A percentile compares a stretch with the other conserved stretches of the same genome.
phyloP scores from a whole-genome alignment of 2,797 vertebrate genomes.

The Poeciliopsis infans region DNA sequence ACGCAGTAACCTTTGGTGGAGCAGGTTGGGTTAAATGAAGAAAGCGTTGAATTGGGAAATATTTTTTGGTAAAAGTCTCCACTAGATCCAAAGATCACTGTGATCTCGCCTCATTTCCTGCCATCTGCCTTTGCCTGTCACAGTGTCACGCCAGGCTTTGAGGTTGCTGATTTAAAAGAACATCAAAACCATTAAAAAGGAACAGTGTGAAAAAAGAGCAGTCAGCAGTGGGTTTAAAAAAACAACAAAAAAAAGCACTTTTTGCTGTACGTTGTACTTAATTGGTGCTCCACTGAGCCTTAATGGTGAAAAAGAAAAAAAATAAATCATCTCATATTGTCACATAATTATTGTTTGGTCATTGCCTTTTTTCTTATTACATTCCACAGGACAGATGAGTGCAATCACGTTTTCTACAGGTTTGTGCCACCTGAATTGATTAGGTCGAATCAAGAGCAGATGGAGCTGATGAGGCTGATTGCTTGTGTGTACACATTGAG shows the following conservation, averaged over 20 bases:
- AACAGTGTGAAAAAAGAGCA: neutral
- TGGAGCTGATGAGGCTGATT: conserved; percentile 15
- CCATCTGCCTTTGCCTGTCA: neutral
- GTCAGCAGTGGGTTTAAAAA: neutral
- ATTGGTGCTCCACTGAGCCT: neutral
- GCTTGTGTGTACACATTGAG: neutral
- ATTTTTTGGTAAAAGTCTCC: neutral
- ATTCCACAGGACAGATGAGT: neutral
- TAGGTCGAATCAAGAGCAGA: conserved; percentile 12
- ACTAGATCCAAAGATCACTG: neutral
- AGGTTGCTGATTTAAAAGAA: neutral
- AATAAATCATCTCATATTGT: neutral
- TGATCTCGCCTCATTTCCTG: neutral
- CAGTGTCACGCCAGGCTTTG: neutral
- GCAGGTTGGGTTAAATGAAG: too few species aligned
- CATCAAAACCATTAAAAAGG: neutral
- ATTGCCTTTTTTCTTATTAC: neutral
- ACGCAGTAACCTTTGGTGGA: neutral
- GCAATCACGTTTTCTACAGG: conserved; percentile 1
- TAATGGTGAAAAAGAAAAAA: neutral
- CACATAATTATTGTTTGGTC: neutral
- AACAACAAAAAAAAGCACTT: too few species aligned
- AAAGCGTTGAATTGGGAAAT: neutral
- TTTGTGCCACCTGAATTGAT: conserved; percentile 8
- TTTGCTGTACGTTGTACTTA: neutral